Base-by-base conservation (phyloP, 2,888 invertebrate species). In the Sarcophaga rosellei region DNA sequence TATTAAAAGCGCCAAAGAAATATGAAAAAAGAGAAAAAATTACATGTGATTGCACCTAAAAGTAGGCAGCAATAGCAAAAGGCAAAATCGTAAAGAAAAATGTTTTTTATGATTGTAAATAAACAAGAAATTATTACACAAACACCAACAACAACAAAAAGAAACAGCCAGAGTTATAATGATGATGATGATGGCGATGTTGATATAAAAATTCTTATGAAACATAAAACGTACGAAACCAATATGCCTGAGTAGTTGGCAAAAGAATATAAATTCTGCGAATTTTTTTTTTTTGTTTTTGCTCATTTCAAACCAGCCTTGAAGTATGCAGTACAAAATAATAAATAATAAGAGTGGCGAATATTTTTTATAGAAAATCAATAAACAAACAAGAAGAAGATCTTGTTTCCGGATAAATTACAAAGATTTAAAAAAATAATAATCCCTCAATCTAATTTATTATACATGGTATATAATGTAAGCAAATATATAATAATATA, bases 51-150 rank as follows among this genome's bases (percentile, higher is more conserved):
- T 84, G 86, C 87, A 84, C 88, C 88, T 88, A 88, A 86, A 88
- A 88, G 87, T 88, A 88, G 86, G 87, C 87, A 88, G 82, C 78
- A 84, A 70, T 65, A 15, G 53, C 17, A 53, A 53, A 53, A 17
- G 53, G 15, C 3, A 53, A 12, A 15, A 81, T 73, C 66, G 77
- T 73, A 83, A 83, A 80, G 75, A 79, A 82, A 72, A 79, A 75
- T 44, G 68, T 57, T 59, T 74, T 74, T 77, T 72, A 73, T 72
- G 77, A 87, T 79, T 81, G 82, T 82, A 77, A 74, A 81, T 75
- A 78, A 84, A 80, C 80, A 68, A 88, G 87, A 87, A 79, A 81
- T 59, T 81, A 88, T 81, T 85, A 89, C 3, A 87, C 83, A 73
- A 76, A 88, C 76, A 66, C 65, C 65, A 82, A 75, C 75, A 62